Evolutionary conservation across 2,113 vertebrate genomes (phyloP).

Genomic region (Tetrao urogallus): DNA sequence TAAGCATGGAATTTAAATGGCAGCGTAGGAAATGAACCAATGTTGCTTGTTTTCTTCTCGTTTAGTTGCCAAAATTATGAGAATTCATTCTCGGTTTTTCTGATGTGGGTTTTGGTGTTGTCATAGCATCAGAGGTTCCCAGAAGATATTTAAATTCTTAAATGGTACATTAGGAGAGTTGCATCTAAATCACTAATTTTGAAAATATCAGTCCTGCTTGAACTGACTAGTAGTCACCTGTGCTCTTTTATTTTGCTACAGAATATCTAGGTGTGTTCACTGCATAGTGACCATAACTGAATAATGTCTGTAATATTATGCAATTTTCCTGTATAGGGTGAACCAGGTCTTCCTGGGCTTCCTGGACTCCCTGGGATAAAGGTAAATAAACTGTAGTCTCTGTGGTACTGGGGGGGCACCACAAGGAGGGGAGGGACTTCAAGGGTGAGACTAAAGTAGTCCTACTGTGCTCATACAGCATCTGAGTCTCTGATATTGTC

Average conservation of each 20-base stretch:
- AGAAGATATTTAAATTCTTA: neutral
- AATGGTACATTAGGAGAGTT: neutral
- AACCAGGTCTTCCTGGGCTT: constrained; percentile 99
- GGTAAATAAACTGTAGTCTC: constrained; percentile 85
- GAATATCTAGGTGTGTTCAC: constrained; percentile 30
- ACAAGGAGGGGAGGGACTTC: neutral
- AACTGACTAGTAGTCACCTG: neutral
- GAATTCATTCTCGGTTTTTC: neutral
- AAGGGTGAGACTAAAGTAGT: neutral
- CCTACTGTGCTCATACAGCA: neutral
- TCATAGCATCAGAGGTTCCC: neutral
- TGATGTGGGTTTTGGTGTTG: neutral
- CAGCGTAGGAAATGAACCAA: neutral
- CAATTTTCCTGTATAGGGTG: constrained; percentile 97
- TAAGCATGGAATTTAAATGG: neutral
- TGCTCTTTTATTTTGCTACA: constrained; percentile 17
- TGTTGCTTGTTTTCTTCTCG: neutral
- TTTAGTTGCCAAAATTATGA: neutral
- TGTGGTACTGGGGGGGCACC: neutral
- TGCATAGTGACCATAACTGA: constrained; percentile 15
- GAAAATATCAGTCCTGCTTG: constrained; percentile 33
- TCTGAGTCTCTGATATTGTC: neutral
- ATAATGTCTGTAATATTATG: constrained; percentile 87
- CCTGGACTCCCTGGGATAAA: constrained; percentile 99
- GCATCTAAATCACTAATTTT: constrained; percentile 39